Conservation (phyloP, 2,888 invertebrate species). For the Callosobruchus maculatus region DNA sequence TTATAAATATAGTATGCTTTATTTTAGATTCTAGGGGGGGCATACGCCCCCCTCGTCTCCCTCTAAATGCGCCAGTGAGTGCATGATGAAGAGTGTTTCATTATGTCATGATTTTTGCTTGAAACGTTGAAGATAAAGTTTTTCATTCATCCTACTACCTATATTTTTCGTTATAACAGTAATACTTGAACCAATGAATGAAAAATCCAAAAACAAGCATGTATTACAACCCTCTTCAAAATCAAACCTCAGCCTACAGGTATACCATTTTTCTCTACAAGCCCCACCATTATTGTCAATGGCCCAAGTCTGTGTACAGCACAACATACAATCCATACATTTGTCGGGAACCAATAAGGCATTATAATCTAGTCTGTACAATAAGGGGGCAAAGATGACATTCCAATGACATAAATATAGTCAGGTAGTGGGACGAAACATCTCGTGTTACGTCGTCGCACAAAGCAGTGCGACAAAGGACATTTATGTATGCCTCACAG, state of each 20-base stretch:
- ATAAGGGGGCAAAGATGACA: slow-evolving; percentile 39
- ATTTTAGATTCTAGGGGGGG: too few species aligned
- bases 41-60: too few species aligned
- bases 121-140: too few species aligned
- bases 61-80: too few species aligned
- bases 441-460: background rate
- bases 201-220: background rate
- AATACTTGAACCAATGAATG: too few species aligned
- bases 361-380: background rate
- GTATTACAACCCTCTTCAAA: background rate
- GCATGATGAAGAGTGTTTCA: too few species aligned
- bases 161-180: too few species aligned
- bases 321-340: background rate
- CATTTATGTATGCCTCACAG: background rate
- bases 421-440: background rate
- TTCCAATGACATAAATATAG: slow-evolving; percentile 50
- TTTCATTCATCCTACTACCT: too few species aligned
- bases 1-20: too few species aligned
- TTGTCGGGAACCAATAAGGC: background rate
- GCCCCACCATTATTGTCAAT: background rate
- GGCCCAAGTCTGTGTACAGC: background rate
- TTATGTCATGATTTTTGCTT: too few species aligned
- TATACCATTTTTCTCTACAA: background rate
- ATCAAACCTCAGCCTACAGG: background rate
- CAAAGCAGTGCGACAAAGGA: background rate